Evolutionary conservation across 2,888 invertebrate species (phyloP).

Genomic region (Sarcophaga caerulescens): DNA sequence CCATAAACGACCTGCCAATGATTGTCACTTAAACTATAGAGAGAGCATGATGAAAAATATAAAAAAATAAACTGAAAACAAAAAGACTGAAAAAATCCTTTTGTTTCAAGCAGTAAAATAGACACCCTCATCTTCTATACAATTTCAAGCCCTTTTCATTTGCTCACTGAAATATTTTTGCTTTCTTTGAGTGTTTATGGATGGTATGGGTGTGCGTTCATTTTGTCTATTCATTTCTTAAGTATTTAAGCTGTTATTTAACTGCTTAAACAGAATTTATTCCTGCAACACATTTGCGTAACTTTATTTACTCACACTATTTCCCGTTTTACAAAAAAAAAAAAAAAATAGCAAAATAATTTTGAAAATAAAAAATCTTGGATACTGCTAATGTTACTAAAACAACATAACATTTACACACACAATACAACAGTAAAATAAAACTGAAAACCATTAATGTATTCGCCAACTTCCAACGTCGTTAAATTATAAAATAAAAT

Average conservation of each 20-base stretch:
- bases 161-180: constrained; percentile 19
- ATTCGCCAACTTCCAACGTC: neutral
- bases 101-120: constrained; percentile 45
- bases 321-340: neutral
- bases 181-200: neutral
- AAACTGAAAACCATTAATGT: neutral
- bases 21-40: constrained; percentile 58
- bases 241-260: constrained; percentile 36
- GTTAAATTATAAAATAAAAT: neutral
- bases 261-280: constrained; percentile 45
- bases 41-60: too few relatives aligned
- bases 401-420: neutral
- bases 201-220: constrained; percentile 15
- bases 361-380: too few relatives aligned
- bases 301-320: neutral
- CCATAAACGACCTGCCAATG: constrained; percentile 67
- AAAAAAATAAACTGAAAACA: constrained; percentile 14
- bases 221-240: constrained; percentile 3
- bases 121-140: constrained; percentile 37
- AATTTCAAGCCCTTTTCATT: constrained; percentile 30
- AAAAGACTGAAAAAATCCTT: constrained; percentile 22
- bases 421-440: neutral
- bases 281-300: constrained; percentile 32
- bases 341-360: too few relatives aligned
- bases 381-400: too few relatives aligned